These are phyloP conservation scores for Agrochola litura DNA, from an alignment of 2,888 invertebrate genomes.

Conservation along the genomic window DNA sequence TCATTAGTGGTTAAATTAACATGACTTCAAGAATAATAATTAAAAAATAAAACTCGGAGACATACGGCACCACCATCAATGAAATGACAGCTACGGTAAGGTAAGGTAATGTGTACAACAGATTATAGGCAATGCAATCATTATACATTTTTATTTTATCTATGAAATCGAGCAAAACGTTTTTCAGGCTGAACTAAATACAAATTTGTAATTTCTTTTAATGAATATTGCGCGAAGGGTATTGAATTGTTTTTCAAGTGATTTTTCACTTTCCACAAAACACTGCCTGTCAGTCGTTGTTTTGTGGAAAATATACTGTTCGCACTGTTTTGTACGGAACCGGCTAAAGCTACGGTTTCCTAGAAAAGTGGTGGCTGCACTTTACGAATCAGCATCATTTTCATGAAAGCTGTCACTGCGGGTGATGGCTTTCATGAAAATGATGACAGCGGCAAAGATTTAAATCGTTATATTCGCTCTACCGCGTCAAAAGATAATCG, in stretches of 20 bases:
- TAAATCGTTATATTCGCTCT: too few species aligned
- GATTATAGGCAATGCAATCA: constrained; percentile 40
- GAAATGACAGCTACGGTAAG: constrained; percentile 68
- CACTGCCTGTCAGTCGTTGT: background rate
- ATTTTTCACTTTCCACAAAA: background rate
- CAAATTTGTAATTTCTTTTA: background rate
- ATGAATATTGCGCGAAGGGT: background rate
- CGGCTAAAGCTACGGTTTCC: too few species aligned
- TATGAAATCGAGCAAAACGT: constrained; percentile 23
- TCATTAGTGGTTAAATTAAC: constrained; percentile 80
- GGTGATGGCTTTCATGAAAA: too few species aligned
- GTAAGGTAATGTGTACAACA: constrained; percentile 56
- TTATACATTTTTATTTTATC: constrained; percentile 26
- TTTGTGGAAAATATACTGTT: background rate
- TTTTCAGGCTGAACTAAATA: background rate
- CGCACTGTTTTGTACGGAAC: background rate
- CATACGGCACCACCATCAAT: constrained; percentile 79
- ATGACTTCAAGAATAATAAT: constrained; percentile 82
- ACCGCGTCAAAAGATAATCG: too few species aligned
- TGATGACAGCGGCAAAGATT: too few species aligned
- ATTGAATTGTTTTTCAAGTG: background rate
- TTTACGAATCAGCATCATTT: too few species aligned
- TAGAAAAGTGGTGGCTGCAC: too few species aligned
- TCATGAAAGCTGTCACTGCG: too few species aligned
- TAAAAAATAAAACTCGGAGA: constrained; percentile 79